Evolutionary conservation across 1,140 invertebrate genomes (phyloP), one percentile per base, ranked within the genome.

Genomic region (Lutraria rhynchaena): DNA sequence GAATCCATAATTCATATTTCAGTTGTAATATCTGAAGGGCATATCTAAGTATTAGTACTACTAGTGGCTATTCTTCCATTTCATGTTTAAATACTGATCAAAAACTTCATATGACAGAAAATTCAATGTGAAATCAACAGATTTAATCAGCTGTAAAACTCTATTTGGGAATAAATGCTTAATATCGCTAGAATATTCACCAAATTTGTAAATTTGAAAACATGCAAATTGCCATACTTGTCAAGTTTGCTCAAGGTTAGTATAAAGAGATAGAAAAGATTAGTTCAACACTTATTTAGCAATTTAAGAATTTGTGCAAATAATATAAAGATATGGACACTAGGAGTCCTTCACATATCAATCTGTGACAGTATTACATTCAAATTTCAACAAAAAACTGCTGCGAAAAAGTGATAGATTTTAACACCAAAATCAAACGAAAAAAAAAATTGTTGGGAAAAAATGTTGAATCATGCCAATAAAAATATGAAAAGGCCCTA

Each of bases 1-100:
- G 17, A 67, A 67, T 67, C 63, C 63, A 67, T 67, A 67, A 46
- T 67, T 67, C 49, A 67, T 67, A 67, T 41, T 41, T 41, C 15
- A 41, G 5, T 7, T 41, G 15, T 15, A 41, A 41, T 7, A 41
- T 41, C 5, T 41, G 37, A 41, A 41, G 5, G 15, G 15, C 5
- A 41, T 41, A 15, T 41, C 5, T 41, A 41, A 5, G 15, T 5
- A 41, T 15, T 7, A 41, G 37, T 7, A 15, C 15, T 41, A 15
- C 15, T 41, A 7, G 15, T 7, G 15, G 37, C 15, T 41, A 7
- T 15, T 7, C 37, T 41, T 7, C 15, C 37, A n/a, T 41, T 41
- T 7, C 37, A 41, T 15, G 5, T 41, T 15, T 51, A 41, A 46
- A 67, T 49, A 67, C 44, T 67, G 63, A 46, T 67, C 61, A 41